A percentile compares a stretch with the other conserved stretches of the same genome.
phyloP scores from a whole-genome alignment of 1,140 invertebrate genomes.

The Drosophila rufa region DNA sequence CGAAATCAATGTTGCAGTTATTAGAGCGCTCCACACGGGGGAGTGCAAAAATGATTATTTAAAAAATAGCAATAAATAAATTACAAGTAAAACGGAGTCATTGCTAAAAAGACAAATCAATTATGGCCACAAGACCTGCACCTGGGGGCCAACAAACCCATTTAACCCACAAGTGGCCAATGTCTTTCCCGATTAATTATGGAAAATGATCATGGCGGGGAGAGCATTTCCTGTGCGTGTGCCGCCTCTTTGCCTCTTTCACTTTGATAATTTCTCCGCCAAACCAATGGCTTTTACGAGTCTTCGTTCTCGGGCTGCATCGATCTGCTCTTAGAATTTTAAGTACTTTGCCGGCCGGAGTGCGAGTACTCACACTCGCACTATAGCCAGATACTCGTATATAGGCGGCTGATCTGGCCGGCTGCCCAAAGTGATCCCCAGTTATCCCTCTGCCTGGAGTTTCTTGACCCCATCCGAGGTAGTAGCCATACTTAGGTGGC shows the following conservation, averaged over 20 bases:
- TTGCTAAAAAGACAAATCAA: conserved; percentile 72
- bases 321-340: conserved; percentile 76
- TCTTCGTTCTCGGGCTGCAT: conserved; percentile 28
- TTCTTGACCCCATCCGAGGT: conserved; percentile 27
- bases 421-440: conserved; percentile 36
- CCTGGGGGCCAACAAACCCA: conserved; percentile 73
- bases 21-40: conserved; percentile 62
- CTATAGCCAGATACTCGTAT: conserved; percentile 8
- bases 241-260: conserved; percentile 30
- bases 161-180: conserved; percentile 79
- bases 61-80: not conserved
- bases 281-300: conserved; percentile 39
- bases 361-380: not conserved
- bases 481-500: not conserved
- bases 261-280: conserved; percentile 76
- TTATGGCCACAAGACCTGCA: conserved; percentile 15
- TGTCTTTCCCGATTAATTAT: conserved; percentile 76
- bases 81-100: conserved; percentile 65
- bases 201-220: conserved; percentile 74
- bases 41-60: conserved; percentile 4
- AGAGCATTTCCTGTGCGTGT: conserved; percentile 75
- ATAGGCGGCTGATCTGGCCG: conserved; percentile 30
- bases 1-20: conserved; percentile 78
- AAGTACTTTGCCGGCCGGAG: conserved; percentile 42
- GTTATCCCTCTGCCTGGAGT: conserved; percentile 3